phyloP scores from a whole-genome alignment of 2,888 invertebrate genomes.

The Deladenus siricidicola region DNA sequence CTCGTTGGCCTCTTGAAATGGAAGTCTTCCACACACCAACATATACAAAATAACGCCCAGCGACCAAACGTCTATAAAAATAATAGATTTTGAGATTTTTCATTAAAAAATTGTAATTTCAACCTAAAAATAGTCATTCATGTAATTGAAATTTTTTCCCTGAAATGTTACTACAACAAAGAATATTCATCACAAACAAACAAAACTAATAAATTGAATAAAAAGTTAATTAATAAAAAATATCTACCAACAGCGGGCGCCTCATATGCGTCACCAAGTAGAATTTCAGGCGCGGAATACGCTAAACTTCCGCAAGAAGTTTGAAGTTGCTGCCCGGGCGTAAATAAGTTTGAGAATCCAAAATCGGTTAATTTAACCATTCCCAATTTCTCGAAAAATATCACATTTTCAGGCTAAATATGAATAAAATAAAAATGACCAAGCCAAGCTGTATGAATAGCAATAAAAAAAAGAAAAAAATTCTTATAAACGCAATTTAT shows the following conservation, averaged over 20 bases:
- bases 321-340: conserved; percentile 64
- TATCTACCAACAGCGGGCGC: conserved; percentile 86
- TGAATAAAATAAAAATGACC: conserved; percentile 1
- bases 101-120: not conserved
- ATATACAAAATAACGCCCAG: conserved; percentile 95
- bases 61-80: conserved; percentile 81
- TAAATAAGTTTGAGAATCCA: conserved; percentile 80
- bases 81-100: not conserved
- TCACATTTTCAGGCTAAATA: conserved; percentile 83
- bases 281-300: conserved; percentile 96
- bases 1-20: conserved; percentile 98
- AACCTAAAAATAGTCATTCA: too few relatives aligned
- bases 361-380: conserved; percentile 97
- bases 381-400: conserved; percentile 92
- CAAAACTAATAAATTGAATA: not conserved
- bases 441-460: not conserved
- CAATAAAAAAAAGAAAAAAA: conserved; percentile 7
- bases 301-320: conserved; percentile 97
- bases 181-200: too few relatives aligned
- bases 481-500: too few relatives aligned
- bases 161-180: too few relatives aligned
- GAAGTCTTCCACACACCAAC: conserved; percentile 92
- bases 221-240: not conserved
- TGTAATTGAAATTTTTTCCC: too few relatives aligned
- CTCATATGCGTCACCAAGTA: conserved; percentile 95